Conservation (phyloP, 2,888 invertebrate genomes). For the Cerastis rubricosa region DNA sequence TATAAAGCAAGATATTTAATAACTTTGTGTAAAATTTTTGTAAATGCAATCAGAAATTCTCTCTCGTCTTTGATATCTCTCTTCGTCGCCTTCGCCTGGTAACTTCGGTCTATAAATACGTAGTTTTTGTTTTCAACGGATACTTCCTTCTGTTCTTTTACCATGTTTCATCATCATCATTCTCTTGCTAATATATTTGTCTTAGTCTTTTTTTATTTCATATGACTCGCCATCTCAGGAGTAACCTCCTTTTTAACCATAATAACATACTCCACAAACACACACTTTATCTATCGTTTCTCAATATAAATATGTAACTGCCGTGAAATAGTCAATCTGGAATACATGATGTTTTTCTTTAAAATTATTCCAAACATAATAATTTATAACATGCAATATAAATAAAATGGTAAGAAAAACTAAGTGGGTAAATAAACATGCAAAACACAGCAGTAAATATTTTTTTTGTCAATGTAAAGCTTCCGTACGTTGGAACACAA, state of each 20-base stretch:
- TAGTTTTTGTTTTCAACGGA: background rate
- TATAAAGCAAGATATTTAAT: background rate
- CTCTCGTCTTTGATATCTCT: background rate
- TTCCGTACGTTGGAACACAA: background rate
- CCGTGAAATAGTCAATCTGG: background rate
- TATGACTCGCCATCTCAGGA: background rate
- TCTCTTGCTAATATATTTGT: too few species aligned
- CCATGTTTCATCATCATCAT: background rate
- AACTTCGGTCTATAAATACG: background rate
- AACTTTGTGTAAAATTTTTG: background rate
- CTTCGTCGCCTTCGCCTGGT: background rate
- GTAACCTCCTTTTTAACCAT: background rate
- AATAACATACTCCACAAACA: background rate
- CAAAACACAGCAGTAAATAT: slow-evolving; percentile 5
- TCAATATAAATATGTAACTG: background rate
- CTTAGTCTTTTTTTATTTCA: too few species aligned
- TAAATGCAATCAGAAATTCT: background rate
- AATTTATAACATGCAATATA: slow-evolving; percentile 4
- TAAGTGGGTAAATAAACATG: background rate
- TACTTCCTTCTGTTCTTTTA: background rate
- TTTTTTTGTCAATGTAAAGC: slow-evolving; percentile 11
- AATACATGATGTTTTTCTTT: background rate
- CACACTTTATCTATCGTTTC: background rate
- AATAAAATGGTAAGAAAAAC: background rate
- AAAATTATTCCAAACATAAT: background rate